These are phyloP conservation scores for Idaea biselata DNA, from an alignment of 2,888 invertebrate genomes.

Conservation along the genomic window DNA sequence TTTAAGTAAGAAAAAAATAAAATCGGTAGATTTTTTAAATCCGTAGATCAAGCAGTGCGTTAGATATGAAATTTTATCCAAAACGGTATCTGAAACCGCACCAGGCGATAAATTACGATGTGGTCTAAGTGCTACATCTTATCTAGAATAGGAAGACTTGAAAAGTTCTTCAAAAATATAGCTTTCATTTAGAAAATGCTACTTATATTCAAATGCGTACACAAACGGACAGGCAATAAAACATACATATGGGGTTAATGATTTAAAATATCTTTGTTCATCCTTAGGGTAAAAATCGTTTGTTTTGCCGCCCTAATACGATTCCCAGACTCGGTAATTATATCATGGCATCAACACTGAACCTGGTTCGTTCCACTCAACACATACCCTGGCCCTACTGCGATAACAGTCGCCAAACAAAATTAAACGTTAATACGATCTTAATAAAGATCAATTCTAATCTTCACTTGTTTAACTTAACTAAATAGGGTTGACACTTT, in stretches of 20 bases:
- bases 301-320: background rate
- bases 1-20: too few relatives aligned
- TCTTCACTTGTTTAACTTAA: conserved; percentile 13
- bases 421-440: conserved; percentile 30
- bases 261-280: background rate
- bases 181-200: too few relatives aligned
- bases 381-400: conserved; percentile 31
- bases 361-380: conserved; percentile 27
- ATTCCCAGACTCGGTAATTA: background rate
- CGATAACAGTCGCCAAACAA: conserved; percentile 24
- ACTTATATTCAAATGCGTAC: background rate
- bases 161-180: too few relatives aligned
- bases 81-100: too few relatives aligned
- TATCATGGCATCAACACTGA: background rate
- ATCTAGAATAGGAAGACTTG: too few relatives aligned
- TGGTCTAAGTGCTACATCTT: too few relatives aligned
- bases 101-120: too few relatives aligned
- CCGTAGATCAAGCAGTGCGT: too few relatives aligned
- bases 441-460: conserved; percentile 28
- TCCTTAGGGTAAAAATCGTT: background rate
- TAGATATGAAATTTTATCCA: too few relatives aligned
- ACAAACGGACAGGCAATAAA: background rate
- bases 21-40: too few relatives aligned
- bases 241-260: background rate
- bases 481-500: conserved; percentile 14